These are phyloP conservation scores for Dreissena rostriformis DNA, from an alignment of 1,140 invertebrate species.

Conservation along the genomic window DNA sequence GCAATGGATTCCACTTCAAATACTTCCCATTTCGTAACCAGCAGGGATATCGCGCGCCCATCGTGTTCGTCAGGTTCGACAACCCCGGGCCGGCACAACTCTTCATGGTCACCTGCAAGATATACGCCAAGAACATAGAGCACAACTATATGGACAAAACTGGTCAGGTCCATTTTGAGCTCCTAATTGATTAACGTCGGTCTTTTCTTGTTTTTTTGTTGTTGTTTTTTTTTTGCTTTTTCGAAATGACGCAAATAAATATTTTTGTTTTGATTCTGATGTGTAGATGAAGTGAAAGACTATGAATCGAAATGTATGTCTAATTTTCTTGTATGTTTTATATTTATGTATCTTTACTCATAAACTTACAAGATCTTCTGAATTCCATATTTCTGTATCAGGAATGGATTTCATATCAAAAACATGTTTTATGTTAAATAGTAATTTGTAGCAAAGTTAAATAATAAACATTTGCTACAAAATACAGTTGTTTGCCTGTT, in stretches of 20 bases:
- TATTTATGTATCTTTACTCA: no score
- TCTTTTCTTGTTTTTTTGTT: background rate
- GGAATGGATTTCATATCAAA: no score
- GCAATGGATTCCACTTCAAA: slow-evolving; percentile 71
- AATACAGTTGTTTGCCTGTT: no score
- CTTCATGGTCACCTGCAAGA: slow-evolving; percentile 76
- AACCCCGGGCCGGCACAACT: slow-evolving; percentile 65
- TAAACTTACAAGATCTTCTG: no score
- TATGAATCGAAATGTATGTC: background rate
- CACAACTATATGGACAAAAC: slow-evolving; percentile 93
- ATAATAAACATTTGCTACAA: no score
- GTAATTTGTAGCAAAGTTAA: no score
- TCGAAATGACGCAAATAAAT: background rate
- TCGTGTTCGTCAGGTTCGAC: slow-evolving; percentile 76
- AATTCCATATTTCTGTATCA: no score
- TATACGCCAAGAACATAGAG: slow-evolving; percentile 89
- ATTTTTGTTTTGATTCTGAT: background rate
- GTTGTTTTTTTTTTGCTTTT: background rate
- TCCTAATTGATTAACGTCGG: slow-evolving; percentile 92
- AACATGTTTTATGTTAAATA: no score
- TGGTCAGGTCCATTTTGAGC: slow-evolving; percentile 97
- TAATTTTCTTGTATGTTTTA: background rate
- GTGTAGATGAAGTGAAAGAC: background rate
- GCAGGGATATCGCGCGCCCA: slow-evolving; percentile 74
- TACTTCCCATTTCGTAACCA: slow-evolving; percentile 80